A percentile compares a stretch with the other conserved stretches of the same genome.
These are phyloP conservation scores for Characodon lateralis DNA, from an alignment of 2,797 vertebrate species.

Conservation along the genomic window DNA sequence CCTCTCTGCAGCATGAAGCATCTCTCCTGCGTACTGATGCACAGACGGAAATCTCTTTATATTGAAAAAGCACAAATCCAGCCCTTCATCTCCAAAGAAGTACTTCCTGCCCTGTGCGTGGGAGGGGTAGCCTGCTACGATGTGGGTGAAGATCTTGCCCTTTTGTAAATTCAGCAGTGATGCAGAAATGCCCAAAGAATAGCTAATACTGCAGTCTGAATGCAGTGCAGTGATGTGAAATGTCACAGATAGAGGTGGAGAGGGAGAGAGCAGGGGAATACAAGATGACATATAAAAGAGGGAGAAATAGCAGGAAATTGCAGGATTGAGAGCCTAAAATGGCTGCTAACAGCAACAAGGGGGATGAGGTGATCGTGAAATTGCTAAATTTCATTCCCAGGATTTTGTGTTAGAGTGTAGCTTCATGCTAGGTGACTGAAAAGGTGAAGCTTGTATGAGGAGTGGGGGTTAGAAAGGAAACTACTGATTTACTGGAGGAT, in stretches of 20 bases:
- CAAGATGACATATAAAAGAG: slow-evolving; percentile 9
- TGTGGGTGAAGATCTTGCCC: slow-evolving; percentile 40
- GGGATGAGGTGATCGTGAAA: slow-evolving; percentile 14
- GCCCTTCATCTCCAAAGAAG: neutral
- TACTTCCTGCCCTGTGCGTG: neutral
- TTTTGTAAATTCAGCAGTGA: slow-evolving; percentile 38
- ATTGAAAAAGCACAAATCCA: neutral
- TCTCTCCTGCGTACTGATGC: slow-evolving; percentile 2
- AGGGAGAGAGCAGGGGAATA: slow-evolving; percentile 1
- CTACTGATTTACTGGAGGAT: neutral
- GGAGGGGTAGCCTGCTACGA: slow-evolving; percentile 4
- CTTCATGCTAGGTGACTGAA: neutral
- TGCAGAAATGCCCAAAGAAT: slow-evolving; percentile 47
- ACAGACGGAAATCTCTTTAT: neutral
- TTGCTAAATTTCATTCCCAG: neutral
- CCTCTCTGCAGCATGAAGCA: neutral
- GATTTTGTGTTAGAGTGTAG: neutral
- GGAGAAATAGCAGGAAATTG: slow-evolving; percentile 11
- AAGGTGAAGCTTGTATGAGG: slow-evolving; percentile 5
- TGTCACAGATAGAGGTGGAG: slow-evolving; percentile 22
- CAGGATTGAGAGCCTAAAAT: slow-evolving; percentile 8
- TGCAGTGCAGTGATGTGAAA: slow-evolving; percentile 38
- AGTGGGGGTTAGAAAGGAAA: neutral
- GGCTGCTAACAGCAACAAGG: slow-evolving; percentile 14
- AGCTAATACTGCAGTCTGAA: slow-evolving; percentile 31